Base-by-base conservation (phyloP, 1,140 invertebrate species). In the Drosophila athabasca region DNA sequence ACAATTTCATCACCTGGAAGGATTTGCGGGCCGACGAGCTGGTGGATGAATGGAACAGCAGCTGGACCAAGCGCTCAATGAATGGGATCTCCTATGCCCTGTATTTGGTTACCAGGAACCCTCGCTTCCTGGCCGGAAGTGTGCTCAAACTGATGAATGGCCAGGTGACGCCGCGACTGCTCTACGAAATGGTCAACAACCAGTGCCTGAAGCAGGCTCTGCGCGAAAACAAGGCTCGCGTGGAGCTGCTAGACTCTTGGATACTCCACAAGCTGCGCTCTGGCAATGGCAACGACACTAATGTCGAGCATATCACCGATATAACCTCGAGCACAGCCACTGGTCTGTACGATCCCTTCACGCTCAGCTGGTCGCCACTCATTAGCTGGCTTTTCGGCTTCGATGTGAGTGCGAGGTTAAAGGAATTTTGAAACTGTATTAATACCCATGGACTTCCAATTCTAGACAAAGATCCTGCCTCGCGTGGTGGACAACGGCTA, bases 1-100 rank as follows among this genome's bases (percentile, higher is more conserved):
- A 99, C 91, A 97, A 97, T 83, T 97, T 99, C 76, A 97, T 99
- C 65, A 98, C 97, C 19, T 99, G 98, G 98, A 99, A 99, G 91
- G 98, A 99, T 92, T 81, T 96, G 29, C 93, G 98, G 60, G 96
- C 97, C 26, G 94, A 96, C 79, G 90, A 94, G 31, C 92, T 97
- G 58, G 97, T 98, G 0, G 94, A 96, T 51, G 91, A 95, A 77
- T 98, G 97, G 96, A 99, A 99, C 92, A 92, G 94, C 8, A 98
- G 97, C 4, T 93, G 96, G 46, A 94, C 93, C 4, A 93, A 97
- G 83, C 96, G 94, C 92, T 94, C 96, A 74, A 85, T 85, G 17
- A 91, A 92, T 52, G 80, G 70, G 5, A 53, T 79, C 68, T 93
- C 73, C 80, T 92, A 92, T 82, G 93, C 95, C 11, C 90, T 98